Percentiles rank a stretch among this genome's conserved stretches.
These are phyloP conservation scores for Ridgeia piscesae DNA, from an alignment of 1,140 invertebrate species.

Conservation along the genomic window DNA sequence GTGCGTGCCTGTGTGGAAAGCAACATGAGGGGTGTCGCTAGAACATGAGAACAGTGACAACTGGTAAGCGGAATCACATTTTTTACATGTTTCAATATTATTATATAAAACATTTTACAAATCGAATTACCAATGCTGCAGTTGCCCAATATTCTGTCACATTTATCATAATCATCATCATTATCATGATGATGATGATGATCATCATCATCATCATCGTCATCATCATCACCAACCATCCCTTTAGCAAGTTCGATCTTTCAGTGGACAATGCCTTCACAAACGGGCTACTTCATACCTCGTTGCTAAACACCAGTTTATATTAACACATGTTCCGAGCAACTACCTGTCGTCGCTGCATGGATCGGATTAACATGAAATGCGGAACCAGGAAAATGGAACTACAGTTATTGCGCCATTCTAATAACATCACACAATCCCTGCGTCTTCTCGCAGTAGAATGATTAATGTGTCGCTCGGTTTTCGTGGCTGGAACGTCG, in stretches of 20 bases:
- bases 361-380: neutral
- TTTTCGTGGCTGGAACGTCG: neutral
- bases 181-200: no score
- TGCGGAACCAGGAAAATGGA: neutral
- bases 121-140: no score
- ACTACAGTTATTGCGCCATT: neutral
- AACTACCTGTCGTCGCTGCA: no score
- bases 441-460: neutral
- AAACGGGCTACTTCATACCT: neutral
- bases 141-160: neutral
- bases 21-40: neutral
- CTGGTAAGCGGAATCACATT: no score
- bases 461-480: neutral
- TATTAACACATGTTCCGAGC: neutral
- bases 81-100: no score
- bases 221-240: no score
- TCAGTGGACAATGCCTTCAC: no score
- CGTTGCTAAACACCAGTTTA: neutral
- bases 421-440: neutral
- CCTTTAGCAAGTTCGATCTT: no score
- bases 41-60: neutral
- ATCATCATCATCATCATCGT: no score
- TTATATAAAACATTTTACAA: no score
- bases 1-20: no score
- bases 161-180: neutral